These are phyloP conservation scores for Uria lomvia DNA, from an alignment of 2,113 vertebrate species.

Conservation along the genomic window DNA sequence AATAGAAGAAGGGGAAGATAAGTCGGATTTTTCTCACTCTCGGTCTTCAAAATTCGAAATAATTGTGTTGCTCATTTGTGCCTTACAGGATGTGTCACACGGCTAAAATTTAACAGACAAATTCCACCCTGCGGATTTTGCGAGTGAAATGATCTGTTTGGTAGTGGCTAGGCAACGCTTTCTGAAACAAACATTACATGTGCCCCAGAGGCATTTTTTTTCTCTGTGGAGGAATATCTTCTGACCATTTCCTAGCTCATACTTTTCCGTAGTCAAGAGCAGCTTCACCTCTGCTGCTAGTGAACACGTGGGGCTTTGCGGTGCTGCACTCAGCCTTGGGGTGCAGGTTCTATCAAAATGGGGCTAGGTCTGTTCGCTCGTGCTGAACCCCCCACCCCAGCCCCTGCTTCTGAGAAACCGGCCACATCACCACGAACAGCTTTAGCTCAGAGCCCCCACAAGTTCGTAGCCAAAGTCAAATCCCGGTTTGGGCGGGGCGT, in stretches of 20 bases:
- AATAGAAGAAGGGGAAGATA: not conserved
- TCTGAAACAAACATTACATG: not conserved
- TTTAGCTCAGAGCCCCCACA: not conserved
- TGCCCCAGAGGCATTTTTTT: not conserved
- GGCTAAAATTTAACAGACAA: not conserved
- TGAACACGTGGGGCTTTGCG: accelerated
- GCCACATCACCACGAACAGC: not conserved
- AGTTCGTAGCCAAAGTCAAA: not conserved
- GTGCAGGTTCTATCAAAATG: not conserved
- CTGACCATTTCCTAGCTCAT: not conserved
- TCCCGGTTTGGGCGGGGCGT: not conserved
- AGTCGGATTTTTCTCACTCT: not conserved
- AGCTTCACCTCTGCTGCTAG: not conserved
- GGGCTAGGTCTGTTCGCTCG: not conserved
- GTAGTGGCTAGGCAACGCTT: not conserved
- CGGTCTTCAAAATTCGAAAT: not conserved
- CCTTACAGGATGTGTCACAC: not conserved
- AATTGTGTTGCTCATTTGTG: not conserved
- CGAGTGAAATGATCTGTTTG: not conserved
- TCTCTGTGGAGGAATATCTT: not conserved
- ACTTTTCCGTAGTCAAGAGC: not conserved
- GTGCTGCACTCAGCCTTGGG: not conserved
- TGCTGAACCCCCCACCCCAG: not conserved
- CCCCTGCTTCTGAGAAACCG: not conserved
- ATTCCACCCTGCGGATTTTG: not conserved